Base-by-base conservation (phyloP, 2,113 vertebrate genomes). In the Pangasianodon hypophthalmus region DNA sequence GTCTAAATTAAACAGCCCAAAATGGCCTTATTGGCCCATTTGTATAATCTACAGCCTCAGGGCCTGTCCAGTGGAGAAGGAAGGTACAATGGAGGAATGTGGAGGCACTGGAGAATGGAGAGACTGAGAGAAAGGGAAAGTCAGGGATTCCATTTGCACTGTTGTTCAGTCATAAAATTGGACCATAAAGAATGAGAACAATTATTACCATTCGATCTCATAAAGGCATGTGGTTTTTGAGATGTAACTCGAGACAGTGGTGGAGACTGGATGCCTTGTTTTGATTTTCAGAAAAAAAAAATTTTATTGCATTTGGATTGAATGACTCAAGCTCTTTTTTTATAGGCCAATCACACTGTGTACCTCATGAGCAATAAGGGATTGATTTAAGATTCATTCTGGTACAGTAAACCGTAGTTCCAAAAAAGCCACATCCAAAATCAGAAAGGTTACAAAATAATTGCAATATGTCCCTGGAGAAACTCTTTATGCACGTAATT, bases 201-300 rank as follows among this genome's bases (percentile, higher is more conserved):
- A 92, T 90, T 79, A 89, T 89, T 87, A 84, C 77, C 83, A 9
- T 90, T 92, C 71, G 26, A 79, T 87, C 87, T 90, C 80, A 87
- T 92, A 89, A 89, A 89, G 77, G 54, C 69, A 69, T 84, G 79
- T 44, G 73, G 88, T 60, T 89, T 89, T 89, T 62, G 21, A 64
- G 73, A 50, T 89, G 88, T 89, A 89, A 89, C 60, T 81, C 8
- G 84, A 89, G 84, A 86, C 88, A 86, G 88, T 69, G 75, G 77
- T 52, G 85, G 67, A 73, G 84, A 77, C 62, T 67, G 60, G 32
- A 77, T 77, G 91, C 58, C 89, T 89, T 89, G 87, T 87, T 89
- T 92, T 89, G 84, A 92, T 92, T 92, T 90, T 86, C 67, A 75
- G 79, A 89, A 89, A 77, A 89, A 64, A 88, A 84, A 69, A 87